Percentiles rank a stretch among this genome's conserved stretches.
Evolutionary conservation across 2,888 invertebrate genomes (phyloP).

Genomic region (Drosophila rubida): DNA sequence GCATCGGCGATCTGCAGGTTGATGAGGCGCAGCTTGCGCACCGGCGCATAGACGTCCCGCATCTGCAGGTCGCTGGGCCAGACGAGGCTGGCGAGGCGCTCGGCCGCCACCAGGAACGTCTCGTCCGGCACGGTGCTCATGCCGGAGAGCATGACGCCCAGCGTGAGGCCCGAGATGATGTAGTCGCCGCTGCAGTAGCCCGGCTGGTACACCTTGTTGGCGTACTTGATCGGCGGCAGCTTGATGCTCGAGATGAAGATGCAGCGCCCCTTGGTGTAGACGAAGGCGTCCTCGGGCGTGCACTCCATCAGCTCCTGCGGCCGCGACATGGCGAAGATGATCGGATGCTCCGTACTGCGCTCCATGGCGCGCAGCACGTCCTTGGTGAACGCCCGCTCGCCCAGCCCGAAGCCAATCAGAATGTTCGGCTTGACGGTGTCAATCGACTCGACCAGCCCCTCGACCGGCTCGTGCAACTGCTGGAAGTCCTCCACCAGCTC

Average conservation of each 20-base stretch:
- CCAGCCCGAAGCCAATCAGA: conserved; percentile 53
- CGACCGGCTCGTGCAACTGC: conserved; percentile 17
- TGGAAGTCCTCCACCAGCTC: conserved; percentile 36
- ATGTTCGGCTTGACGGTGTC: conserved; percentile 56
- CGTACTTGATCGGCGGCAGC: conserved; percentile 58
- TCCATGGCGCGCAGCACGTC: conserved; percentile 67
- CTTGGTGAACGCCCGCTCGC: conserved; percentile 39
- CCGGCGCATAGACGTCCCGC: conserved; percentile 62
- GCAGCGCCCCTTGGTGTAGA: conserved; percentile 64
- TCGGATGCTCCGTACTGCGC: conserved; percentile 40
- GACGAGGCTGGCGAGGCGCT: conserved; percentile 49
- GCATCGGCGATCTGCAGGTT: conserved; percentile 53
- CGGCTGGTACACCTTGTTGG: conserved; percentile 63
- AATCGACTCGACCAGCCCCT: conserved; percentile 35
- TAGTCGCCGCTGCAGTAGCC: conserved; percentile 41
- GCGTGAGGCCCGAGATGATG: conserved; percentile 47
- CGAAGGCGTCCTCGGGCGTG: conserved; percentile 58
- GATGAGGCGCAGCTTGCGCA: conserved; percentile 49
- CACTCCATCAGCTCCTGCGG: conserved; percentile 45
- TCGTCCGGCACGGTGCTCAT: conserved; percentile 61
- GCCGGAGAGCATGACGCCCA: conserved; percentile 61
- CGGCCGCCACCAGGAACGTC: conserved; percentile 60
- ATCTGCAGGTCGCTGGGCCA: conserved; percentile 62
- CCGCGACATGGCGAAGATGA: conserved; percentile 53
- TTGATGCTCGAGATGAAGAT: conserved; percentile 42